phyloP scores from a whole-genome alignment of 2,113 vertebrate species.

The Protobothrops flavoviridis region DNA sequence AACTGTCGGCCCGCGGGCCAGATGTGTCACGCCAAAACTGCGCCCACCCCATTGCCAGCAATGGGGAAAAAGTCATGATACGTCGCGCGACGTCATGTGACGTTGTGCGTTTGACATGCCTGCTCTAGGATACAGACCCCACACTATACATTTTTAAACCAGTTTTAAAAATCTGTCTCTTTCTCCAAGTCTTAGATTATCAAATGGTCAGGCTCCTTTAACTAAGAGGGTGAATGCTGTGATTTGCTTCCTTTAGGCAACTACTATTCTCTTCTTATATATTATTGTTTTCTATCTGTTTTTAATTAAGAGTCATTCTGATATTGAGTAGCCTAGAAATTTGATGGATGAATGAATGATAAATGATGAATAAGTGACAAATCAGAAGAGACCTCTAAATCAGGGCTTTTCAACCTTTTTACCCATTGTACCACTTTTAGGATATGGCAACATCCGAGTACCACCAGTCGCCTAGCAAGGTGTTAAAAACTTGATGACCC shows the following conservation, averaged over 20 bases:
- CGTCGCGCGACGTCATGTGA: too few species aligned
- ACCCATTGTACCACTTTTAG: too few species aligned
- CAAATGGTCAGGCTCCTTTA: not conserved
- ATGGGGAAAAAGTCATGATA: too few species aligned
- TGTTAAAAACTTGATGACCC: too few species aligned
- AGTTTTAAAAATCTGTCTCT: not conserved
- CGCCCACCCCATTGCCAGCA: too few species aligned
- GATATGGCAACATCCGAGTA: too few species aligned
- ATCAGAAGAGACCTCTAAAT: not conserved
- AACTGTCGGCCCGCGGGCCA: too few species aligned
- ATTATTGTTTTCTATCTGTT: not conserved
- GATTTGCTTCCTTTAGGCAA: not conserved
- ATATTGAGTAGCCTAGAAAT: not conserved
- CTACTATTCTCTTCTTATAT: not conserved
- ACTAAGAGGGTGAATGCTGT: not conserved
- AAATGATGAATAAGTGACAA: conserved; percentile 7
- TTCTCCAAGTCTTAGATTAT: not conserved
- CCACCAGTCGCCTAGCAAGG: too few species aligned
- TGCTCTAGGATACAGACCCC: not conserved
- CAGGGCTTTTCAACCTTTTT: too few species aligned
- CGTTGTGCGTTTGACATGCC: too few species aligned
- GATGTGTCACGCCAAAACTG: too few species aligned
- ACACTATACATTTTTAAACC: not conserved
- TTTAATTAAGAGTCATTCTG: not conserved
- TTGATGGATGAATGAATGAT: not conserved